These are phyloP conservation scores for Portevinia maculata DNA, from an alignment of 2,888 invertebrate species.

Conservation along the genomic window DNA sequence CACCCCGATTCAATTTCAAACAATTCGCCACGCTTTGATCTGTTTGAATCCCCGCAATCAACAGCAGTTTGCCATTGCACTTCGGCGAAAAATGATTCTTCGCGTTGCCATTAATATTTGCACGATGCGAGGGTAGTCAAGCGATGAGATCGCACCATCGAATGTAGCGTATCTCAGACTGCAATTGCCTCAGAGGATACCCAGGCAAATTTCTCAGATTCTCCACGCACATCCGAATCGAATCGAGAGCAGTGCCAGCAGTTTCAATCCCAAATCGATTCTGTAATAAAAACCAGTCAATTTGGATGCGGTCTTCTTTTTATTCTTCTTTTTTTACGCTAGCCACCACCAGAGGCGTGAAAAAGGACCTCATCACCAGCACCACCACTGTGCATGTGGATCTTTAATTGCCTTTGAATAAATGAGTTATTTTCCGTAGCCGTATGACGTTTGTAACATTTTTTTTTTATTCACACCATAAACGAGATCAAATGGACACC, in stretches of 20 bases:
- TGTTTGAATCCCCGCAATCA: constrained; percentile 25
- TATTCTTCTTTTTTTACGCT: too few species aligned
- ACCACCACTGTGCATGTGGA: constrained; percentile 8
- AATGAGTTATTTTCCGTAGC: constrained; percentile 69
- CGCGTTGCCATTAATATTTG: too few species aligned
- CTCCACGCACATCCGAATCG: constrained; percentile 64
- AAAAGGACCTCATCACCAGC: constrained; percentile 67
- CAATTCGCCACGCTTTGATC: constrained; percentile 53
- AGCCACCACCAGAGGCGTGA: constrained; percentile 68
- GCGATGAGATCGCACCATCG: not conserved
- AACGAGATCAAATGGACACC: constrained; percentile 39
- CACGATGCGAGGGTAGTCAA: constrained; percentile 28
- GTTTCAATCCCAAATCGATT: constrained; percentile 32
- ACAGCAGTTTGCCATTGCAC: constrained; percentile 15
- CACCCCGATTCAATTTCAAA: constrained; percentile 57
- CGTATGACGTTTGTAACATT: constrained; percentile 29
- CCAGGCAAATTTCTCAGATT: constrained; percentile 46
- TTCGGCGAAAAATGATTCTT: too few species aligned
- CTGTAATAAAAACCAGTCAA: constrained; percentile 6
- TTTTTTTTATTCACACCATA: constrained; percentile 54
- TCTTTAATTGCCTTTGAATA: constrained; percentile 70
- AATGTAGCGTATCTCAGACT: not conserved
- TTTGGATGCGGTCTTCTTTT: constrained; percentile 3
- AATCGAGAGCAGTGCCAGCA: constrained; percentile 56
- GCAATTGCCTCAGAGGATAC: constrained; percentile 39